Evolutionary conservation across 2,113 vertebrate genomes (phyloP), one percentile per base, ranked within the genome.

Genomic region (Nycticebus coucang): DNA sequence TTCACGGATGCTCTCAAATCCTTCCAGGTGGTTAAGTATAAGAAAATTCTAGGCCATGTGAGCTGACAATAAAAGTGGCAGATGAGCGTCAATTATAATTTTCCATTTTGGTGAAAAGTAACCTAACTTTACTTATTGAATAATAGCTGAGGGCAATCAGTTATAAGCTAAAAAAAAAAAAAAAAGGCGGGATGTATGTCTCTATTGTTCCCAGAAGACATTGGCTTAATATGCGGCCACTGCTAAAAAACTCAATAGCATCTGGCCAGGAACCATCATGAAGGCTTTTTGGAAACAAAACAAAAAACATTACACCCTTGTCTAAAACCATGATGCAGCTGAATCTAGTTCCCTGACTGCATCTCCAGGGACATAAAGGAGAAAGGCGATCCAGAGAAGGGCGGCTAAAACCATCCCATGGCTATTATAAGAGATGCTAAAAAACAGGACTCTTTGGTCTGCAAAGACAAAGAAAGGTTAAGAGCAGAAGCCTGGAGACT

Each of bases 391-490:
- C 37, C 60, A 85, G 88, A 62, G 93, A 59, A 94, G 68, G 95
- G 60, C 26, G 0, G 74, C 35, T 33, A 62, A 89, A 92, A 45
- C 66, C 87, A 75, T 80, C 45, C 89, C 68, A 80, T 82, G 62
- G 82, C 89, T 95, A 55, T 93, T 90, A 45, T 74, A 66, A 95
- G 88, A 95, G 69, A 74, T 30, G 53, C 55, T 17, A 69, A 55
- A 94, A 95, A 95, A 37, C 50, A 93, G 81, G 86, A 62, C 89
- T 91, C 93, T 81, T 79, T 1, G 22, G 59, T 45, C 74, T 30
- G 57, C 91, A 89, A 95, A 95, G 91, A 82, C 93, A 91, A 96
- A 97, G 80, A 80, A 96, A 95, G 95, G 94, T 93, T 68, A 95
- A 41, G 60, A 91, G 57, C 28, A 57, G 0, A 37, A 71, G 79